These are phyloP conservation scores for Ceratosolen solmsi DNA, from an alignment of 1,140 invertebrate species.

Conservation along the genomic window DNA sequence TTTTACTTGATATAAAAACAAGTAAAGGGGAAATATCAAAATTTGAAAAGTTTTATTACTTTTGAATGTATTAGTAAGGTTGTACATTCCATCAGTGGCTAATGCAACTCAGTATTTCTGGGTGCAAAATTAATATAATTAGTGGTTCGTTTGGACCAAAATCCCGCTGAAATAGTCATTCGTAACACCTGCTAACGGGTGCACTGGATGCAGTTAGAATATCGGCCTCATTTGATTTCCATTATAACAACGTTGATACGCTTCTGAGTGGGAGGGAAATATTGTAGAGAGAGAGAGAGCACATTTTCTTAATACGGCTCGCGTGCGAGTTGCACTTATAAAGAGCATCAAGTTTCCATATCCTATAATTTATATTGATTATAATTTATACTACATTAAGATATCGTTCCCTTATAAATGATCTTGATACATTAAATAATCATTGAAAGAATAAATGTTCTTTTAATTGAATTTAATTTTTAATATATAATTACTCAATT, in stretches of 20 bases:
- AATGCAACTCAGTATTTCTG: not conserved
- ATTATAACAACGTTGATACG: not conserved
- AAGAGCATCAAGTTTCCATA: no score
- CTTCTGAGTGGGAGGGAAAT: not conserved
- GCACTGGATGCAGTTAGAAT: not conserved
- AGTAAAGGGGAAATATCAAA: not conserved
- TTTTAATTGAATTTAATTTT: no score
- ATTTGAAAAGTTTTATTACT: slow-evolving; percentile 27
- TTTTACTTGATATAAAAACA: no score
- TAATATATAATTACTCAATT: no score
- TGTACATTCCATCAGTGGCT: not conserved
- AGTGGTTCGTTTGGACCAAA: slow-evolving; percentile 64
- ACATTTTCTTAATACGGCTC: not conserved
- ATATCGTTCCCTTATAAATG: no score
- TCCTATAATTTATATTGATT: no score
- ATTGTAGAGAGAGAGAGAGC: not conserved
- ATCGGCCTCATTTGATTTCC: slow-evolving; percentile 57
- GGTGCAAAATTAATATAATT: slow-evolving; percentile 70
- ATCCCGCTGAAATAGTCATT: slow-evolving; percentile 67
- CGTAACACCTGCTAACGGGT: slow-evolving; percentile 66
- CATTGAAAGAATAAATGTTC: no score
- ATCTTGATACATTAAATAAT: no score
- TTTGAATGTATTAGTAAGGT: not conserved
- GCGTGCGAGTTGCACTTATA: no score
- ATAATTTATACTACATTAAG: no score